These are phyloP conservation scores for Mamestra brassicae DNA, from an alignment of 2,888 invertebrate genomes.

Conservation along the genomic window DNA sequence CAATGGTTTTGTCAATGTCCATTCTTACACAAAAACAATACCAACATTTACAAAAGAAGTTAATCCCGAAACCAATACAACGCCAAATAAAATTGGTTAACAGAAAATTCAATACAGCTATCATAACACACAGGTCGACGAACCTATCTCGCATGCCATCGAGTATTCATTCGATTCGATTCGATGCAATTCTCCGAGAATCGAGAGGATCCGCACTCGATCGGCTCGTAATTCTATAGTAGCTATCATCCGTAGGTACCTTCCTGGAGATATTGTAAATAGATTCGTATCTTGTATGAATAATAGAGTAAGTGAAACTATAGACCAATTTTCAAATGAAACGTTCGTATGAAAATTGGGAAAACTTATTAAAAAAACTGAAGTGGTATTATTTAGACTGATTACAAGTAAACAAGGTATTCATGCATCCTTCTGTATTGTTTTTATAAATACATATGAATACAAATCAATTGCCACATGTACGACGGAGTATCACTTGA, in stretches of 20 bases:
- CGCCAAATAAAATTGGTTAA: constrained; percentile 1
- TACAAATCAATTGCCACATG: too few species aligned
- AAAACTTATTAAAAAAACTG: too few species aligned
- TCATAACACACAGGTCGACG: constrained; percentile 5
- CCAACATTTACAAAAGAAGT: too few species aligned
- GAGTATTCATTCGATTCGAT: constrained; percentile 44
- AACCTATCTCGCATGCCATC: constrained; percentile 20
- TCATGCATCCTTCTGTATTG: not conserved
- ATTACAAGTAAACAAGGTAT: too few species aligned
- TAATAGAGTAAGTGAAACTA: constrained; percentile 12
- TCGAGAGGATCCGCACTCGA: constrained; percentile 33
- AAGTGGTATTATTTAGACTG: too few species aligned
- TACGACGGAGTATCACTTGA: too few species aligned
- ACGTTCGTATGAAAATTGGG: too few species aligned
- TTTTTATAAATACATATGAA: not conserved
- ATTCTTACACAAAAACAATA: too few species aligned
- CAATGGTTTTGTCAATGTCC: too few species aligned
- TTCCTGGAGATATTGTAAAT: constrained; percentile 31
- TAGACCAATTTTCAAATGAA: too few species aligned
- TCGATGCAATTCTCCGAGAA: constrained; percentile 41
- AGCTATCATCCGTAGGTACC: constrained; percentile 12
- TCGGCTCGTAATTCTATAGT: constrained; percentile 46
- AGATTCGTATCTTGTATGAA: constrained; percentile 28
- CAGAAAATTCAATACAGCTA: constrained; percentile 1
- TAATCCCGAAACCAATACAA: not conserved